A percentile compares a stretch with the other conserved stretches of the same genome.
Evolutionary conservation across 2,113 vertebrate genomes (phyloP).

Genomic region (Anarrhichthys ocellatus): DNA sequence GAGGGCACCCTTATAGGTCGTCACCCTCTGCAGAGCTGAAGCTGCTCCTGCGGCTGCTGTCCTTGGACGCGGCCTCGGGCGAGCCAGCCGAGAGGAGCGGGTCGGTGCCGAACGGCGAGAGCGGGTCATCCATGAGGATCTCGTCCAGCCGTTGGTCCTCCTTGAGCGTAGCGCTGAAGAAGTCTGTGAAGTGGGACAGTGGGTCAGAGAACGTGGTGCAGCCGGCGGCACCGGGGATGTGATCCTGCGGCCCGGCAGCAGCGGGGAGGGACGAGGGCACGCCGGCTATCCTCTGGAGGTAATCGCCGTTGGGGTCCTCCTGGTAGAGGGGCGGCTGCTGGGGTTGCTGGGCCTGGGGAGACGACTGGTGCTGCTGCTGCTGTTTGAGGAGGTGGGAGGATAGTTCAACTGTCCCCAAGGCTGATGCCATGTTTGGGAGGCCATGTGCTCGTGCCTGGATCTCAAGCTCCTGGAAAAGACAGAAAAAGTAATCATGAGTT

Average conservation of each 20-base stretch:
- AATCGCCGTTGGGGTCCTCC: constrained; percentile 88
- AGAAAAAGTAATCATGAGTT: constrained; percentile 8
- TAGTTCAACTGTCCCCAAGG: constrained; percentile 84
- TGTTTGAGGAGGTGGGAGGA: constrained; percentile 87
- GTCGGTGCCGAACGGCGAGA: constrained; percentile 91
- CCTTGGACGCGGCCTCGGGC: constrained; percentile 89
- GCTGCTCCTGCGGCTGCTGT: constrained; percentile 94
- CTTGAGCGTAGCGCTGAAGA: constrained; percentile 94
- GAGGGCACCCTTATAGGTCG: constrained; percentile 83
- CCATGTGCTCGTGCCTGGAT: constrained; percentile 95
- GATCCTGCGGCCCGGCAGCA: constrained; percentile 72
- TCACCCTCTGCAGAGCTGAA: constrained; percentile 92
- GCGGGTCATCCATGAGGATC: constrained; percentile 89
- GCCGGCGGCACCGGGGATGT: constrained; percentile 77
- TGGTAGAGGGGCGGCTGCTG: constrained; percentile 86
- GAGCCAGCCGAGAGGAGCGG: constrained; percentile 92
- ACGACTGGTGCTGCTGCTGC: constrained; percentile 83
- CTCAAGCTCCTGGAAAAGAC: constrained; percentile 90
- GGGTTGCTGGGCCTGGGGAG: constrained; percentile 75
- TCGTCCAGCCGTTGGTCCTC: constrained; percentile 92
- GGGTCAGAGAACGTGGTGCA: constrained; percentile 93
- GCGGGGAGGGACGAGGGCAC: constrained; percentile 39
- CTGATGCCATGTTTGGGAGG: constrained; percentile 86
- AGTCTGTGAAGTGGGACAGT: constrained; percentile 96
- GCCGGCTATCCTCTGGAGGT: constrained; percentile 82